Percentiles rank a stretch among this genome's conserved stretches.
Evolutionary conservation across 2,888 invertebrate genomes (phyloP).

Genomic region (Hecatera dysodea): DNA sequence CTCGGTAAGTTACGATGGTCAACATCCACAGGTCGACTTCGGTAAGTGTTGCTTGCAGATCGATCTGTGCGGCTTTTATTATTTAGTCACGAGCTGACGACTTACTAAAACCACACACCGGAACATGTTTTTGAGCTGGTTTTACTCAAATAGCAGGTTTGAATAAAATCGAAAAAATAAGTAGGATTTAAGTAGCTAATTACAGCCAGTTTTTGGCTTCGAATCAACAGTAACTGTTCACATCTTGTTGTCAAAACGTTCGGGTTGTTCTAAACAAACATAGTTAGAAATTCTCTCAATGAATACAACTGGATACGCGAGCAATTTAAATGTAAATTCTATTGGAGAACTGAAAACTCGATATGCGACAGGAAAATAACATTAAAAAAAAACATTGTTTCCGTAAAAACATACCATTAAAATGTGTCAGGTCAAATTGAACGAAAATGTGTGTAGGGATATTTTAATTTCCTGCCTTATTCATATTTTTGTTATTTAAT

Average conservation of each 20-base stretch:
- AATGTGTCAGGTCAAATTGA: not conserved
- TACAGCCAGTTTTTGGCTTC: not conserved
- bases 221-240: not conserved
- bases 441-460: no score
- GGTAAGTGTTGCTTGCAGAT: no score
- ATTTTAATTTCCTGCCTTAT: not conserved
- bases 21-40: no score
- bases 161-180: not conserved
- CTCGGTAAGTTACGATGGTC: no score
- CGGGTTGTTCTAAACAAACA: not conserved
- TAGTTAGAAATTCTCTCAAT: slow-evolving; percentile 25
- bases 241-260: not conserved
- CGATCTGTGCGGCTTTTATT: no score
- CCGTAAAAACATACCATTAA: not conserved
- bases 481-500: slow-evolving; percentile 8
- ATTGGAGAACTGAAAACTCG: slow-evolving; percentile 9
- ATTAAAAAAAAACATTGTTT: not conserved
- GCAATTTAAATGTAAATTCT: slow-evolving; percentile 55
- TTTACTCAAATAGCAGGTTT: not conserved
- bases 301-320: slow-evolving; percentile 32
- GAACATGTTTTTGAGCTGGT: no score
- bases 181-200: no score
- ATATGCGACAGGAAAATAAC: slow-evolving; percentile 7
- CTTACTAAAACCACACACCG: no score
- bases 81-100: no score